These are phyloP conservation scores for Oncorhynchus masou DNA, from an alignment of 2,113 vertebrate species.

Conservation along the genomic window DNA sequence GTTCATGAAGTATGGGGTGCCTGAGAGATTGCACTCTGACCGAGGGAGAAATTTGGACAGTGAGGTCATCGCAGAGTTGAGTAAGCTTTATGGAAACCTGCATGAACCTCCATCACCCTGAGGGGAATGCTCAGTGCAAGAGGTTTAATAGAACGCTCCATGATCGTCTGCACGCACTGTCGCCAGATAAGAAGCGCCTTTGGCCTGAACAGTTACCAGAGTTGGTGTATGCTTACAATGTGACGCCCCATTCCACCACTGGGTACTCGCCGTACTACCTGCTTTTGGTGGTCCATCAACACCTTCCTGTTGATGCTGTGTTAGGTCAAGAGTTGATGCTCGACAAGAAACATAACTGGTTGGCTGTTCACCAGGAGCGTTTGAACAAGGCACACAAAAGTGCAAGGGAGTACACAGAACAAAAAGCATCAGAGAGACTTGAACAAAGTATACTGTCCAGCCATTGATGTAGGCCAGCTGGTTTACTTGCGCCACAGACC, in stretches of 20 bases:
- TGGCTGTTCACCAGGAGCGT: conserved; percentile 4
- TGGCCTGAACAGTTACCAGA: conserved; percentile 10
- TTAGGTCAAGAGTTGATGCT: not conserved
- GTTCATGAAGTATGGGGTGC: conserved; percentile 18
- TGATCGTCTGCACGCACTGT: not conserved
- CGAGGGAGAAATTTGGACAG: not conserved
- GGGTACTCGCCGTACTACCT: conserved; percentile 8
- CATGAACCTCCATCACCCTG: not conserved
- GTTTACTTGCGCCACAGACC: not conserved
- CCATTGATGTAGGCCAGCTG: too few relatives aligned
- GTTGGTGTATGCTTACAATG: not conserved
- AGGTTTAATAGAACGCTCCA: not conserved
- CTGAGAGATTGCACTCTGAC: conserved; percentile 12
- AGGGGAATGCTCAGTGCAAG: too few relatives aligned
- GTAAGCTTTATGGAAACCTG: conserved; percentile 9
- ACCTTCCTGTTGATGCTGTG: not conserved
- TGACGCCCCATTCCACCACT: not conserved
- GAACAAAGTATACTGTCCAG: too few relatives aligned
- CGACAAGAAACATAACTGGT: conserved; percentile 3
- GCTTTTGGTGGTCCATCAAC: conserved; percentile 7
- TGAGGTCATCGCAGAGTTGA: not conserved
- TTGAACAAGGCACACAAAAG: not conserved
- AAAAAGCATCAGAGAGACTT: too few relatives aligned
- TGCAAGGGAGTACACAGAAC: too few relatives aligned
- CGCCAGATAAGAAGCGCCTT: not conserved